Evolutionary conservation across 2,888 invertebrate species (phyloP), one percentile per base, ranked within the genome.

Genomic region (Pandemis corylana): DNA sequence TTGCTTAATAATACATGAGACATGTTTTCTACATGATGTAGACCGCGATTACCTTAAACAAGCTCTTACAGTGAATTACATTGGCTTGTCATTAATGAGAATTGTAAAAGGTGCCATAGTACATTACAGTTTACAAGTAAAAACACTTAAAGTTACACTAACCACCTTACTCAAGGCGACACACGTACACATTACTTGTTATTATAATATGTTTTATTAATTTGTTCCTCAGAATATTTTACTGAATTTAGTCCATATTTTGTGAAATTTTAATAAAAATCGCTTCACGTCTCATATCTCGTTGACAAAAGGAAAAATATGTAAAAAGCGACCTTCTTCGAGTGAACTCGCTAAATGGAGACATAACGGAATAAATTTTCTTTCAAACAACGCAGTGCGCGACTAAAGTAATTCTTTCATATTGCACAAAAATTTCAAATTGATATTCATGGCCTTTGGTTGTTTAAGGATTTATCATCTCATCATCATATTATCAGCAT

Each of bases 231-330:
- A n/a, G 41, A 41, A 41, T 6, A 10, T 6, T 36, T 13, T 65
- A 28, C 0, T 6, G 9, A 46, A 65, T 49, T 28, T 10, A 3
- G 20, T 13, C 4, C 12, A 44, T 12, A 10, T 64, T 64, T 9
- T 46, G 10, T 46, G 36, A 49, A 49, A 49, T 49, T 46, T 49
- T 74, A 74, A 74, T 69, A 74, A 69, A 68, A 74, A 65, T 66
- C 65, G n/a, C 36, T 65, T 10, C 41, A 61, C 65, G 64, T 65
- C 65, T 42, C 59, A 65, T 74, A 36, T 63, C 28, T 61, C 68
- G 49, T 36, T 61, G 65, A 74, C 74, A 74, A 74, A 74, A 20
- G 28, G 69, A 65, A 61, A 73, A 72, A 64, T 68, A 64, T 68
- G 64, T 65, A 73, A 73, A 72, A 68, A 56, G 56, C 41, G 64